Evolutionary conservation across 2,797 vertebrate genomes (phyloP), one percentile per base, ranked within the genome.

Genomic region (Channa striata): DNA sequence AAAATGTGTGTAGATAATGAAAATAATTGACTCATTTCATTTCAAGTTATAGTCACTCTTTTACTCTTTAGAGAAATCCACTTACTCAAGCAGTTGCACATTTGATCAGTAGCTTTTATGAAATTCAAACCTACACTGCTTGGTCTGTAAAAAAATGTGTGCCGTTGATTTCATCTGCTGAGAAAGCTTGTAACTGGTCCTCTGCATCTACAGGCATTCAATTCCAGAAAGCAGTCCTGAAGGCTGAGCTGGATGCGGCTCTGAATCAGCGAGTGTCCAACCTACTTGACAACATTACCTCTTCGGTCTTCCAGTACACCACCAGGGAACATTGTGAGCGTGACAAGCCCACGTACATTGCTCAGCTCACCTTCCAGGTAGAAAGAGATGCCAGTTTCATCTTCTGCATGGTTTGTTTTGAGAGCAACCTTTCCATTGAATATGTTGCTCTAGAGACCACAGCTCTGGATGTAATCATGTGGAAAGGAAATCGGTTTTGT

Each of bases 281-380:
- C 72, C 94, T 99, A 52, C 95, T 94, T 0, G 96, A 99, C 89
- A 98, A 93, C 94, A 95, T 99, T 87, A 99, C 98, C 20, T 96
- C 95, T 85, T 97, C 94, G 0, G 92, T 95, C 50, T 99, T 96
- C 91, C 97, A 97, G 88, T 98, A 97, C 76, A 98, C 97, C 7
- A 94, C 94, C 51, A 93, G 96, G 0, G 96, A 96, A n/a, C 95
- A 99, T 73, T 99, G 99, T 14, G 96, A 99, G 88, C 94, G 95
- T 52, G 96, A 99, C 89, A 97, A 92, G 77, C 88, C 92, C 79
- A 91, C 87, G 49, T 93, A 89, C 77, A 89, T 82, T 6, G 83
- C 88, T 73, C 90, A 90, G 80, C 89, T 92, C 4, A 68, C 87
- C 44, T 93, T 92, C 74, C 88, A 90, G 89, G 89, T 93, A 81